Conservation (phyloP, 2,888 invertebrate species). For the Aphodius granarius region DNA sequence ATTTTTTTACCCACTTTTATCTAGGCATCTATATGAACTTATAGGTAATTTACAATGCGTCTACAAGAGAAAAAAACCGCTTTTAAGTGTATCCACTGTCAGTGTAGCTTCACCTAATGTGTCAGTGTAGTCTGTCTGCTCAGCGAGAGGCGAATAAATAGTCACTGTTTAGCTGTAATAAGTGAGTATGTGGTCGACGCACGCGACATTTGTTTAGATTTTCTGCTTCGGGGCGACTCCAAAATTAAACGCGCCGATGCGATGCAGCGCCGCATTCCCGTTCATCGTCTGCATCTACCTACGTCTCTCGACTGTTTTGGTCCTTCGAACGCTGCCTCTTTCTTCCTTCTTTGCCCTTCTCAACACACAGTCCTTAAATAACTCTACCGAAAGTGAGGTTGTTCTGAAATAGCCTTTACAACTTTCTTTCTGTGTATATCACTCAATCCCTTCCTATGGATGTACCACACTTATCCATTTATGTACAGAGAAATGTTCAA, state of each 20-base stretch:
- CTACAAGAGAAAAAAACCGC: too few relatives aligned
- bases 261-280: not conserved
- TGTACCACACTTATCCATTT: not conserved
- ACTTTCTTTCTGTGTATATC: too few relatives aligned
- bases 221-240: not conserved
- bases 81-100: too few relatives aligned
- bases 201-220: not conserved
- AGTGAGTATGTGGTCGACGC: not conserved
- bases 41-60: too few relatives aligned
- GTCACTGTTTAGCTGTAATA: not conserved
- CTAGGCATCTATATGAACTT: not conserved
- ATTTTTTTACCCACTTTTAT: not conserved
- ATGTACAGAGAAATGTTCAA: not conserved
- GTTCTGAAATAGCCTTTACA: not conserved
- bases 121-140: not conserved
- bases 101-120: too few relatives aligned
- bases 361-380: not conserved
- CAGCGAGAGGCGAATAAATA: not conserved
- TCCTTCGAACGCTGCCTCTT: not conserved
- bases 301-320: not conserved
- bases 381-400: not conserved
- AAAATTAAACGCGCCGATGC: not conserved
- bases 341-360: not conserved
- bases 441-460: too few relatives aligned
- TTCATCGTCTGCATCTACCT: not conserved